Percentiles rank a stretch among this genome's conserved stretches.
Conservation (phyloP, 92 coral and sea anemone species). For the Zoanthus gigantus region DNA sequence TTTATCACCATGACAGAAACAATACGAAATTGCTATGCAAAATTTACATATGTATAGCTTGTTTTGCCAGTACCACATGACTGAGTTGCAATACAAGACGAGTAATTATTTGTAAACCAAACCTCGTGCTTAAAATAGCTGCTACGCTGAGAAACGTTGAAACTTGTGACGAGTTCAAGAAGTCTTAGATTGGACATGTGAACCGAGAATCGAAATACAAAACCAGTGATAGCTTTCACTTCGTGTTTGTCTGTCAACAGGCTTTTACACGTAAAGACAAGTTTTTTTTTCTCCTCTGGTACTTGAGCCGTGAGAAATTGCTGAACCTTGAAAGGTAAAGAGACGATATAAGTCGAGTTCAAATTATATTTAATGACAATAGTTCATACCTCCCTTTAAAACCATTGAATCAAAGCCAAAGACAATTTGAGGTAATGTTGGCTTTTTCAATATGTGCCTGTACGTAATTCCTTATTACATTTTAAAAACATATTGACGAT, state of each 20-base stretch:
- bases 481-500: not conserved
- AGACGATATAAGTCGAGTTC: not conserved
- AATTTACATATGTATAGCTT: conserved; percentile 46
- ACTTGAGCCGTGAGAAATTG: conserved; percentile 12
- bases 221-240: not conserved
- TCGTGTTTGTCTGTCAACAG: conserved; percentile 33
- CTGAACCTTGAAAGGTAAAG: not conserved
- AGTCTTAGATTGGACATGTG: conserved; percentile 10
- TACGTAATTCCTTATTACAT: not conserved
- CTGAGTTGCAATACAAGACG: conserved; percentile 29
- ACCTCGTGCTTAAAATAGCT: conserved; percentile 47
- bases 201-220: conserved; percentile 15
- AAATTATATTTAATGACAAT: not conserved
- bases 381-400: not conserved
- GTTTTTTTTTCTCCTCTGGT: not conserved
- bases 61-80: conserved; percentile 28
- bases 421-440: not conserved
- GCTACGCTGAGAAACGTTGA: not conserved
- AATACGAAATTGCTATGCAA: conserved; percentile 25
- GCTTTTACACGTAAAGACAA: conserved; percentile 37
- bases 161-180: conserved; percentile 20
- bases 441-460: not conserved
- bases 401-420: not conserved
- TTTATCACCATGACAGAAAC: conserved; percentile 41
- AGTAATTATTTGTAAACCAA: conserved; percentile 33